Evolutionary conservation across 35 echinoderm and acorn worm genomes (phyloP), one percentile per base, ranked within the genome.

Genomic region (Heliocidaris erythrogramma): DNA sequence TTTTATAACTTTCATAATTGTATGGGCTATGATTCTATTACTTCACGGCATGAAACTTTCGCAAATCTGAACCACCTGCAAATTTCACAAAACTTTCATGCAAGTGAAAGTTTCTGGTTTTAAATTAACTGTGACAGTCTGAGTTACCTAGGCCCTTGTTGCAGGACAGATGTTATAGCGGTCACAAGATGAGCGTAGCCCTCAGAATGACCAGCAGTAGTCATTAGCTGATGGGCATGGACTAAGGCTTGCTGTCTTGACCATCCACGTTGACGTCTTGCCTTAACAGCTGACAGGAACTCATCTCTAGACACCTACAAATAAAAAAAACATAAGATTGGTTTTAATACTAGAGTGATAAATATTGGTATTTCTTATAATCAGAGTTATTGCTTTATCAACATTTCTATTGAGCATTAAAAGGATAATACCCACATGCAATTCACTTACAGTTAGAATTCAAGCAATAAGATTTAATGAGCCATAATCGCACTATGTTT

Each of bases 101-200:
- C 35, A 42, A 1, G 35, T 42, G 35, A 42, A 42, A 42, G 35
- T 42, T 42, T 42, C 35, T 42, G 35, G 35, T 42, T 3, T 42
- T 42, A n/a, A n/a, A n/a, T n/a, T n/a, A n/a, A 14, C 52, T 12
- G 11, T 56, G 11, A 56, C 14, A 2, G 52, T 56, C 52, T 56
- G 9, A 30, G 84, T 95, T 94, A 97, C 97, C 90, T 96, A 42
- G 97, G 97, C 32, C 96, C 97, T 93, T 96, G 94, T 32, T 97
- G 97, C 35, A 97, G 90, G 48, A 97, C 97, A 31, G 95, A 86
- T 29, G 97, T 97, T 13, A 97, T 92, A 59, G 97, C 95, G 24
- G 94, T 86, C 49, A 97, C 60, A 9, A 97, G 92, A 87, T 97
- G 97, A 47, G 95, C 95, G 61, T 93, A 95, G 14, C 95, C 97